phyloP scores from a whole-genome alignment of 2,888 invertebrate genomes.

The Drosophila phalerata region DNA sequence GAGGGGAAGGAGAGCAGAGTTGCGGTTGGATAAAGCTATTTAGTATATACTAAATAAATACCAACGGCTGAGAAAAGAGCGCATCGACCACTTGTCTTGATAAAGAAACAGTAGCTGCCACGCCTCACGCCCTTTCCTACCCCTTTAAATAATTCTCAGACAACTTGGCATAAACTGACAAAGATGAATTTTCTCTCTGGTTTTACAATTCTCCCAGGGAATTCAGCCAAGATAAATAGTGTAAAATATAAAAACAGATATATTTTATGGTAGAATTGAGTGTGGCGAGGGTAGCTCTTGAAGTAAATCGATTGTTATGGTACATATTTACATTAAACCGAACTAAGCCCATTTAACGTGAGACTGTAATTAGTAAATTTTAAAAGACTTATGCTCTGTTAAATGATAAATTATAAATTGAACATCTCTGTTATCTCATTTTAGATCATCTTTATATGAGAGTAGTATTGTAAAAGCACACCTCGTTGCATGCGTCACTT shows the following conservation, averaged over 20 bases:
- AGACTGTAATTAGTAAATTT: not conserved
- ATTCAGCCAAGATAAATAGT: slow-evolving; percentile 46
- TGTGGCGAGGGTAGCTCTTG: slow-evolving; percentile 1
- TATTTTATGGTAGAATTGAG: not conserved
- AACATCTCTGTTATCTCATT: not conserved
- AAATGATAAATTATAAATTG: too few relatives aligned
- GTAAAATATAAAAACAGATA: slow-evolving; percentile 10
- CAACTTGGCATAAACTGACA: slow-evolving; percentile 35
- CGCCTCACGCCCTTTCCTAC: not conserved
- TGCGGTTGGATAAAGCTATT: slow-evolving; percentile 14
- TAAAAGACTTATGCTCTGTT: not conserved
- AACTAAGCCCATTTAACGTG: too few relatives aligned
- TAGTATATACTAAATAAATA: slow-evolving; percentile 18
- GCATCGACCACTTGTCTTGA: slow-evolving; percentile 4
- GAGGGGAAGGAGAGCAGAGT: not conserved
- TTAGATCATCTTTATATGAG: not conserved
- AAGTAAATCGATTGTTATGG: not conserved
- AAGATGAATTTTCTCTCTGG: slow-evolving; percentile 65
- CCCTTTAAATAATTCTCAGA: slow-evolving; percentile 19
- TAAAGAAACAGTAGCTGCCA: not conserved
- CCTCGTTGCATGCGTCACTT: slow-evolving; percentile 1
- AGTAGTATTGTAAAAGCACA: not conserved
- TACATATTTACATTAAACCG: too few relatives aligned
- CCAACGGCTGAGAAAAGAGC: slow-evolving; percentile 1
- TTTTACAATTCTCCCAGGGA: slow-evolving; percentile 26